Conservation (phyloP, 2,113 vertebrate species). For the Bungarus multicinctus region DNA sequence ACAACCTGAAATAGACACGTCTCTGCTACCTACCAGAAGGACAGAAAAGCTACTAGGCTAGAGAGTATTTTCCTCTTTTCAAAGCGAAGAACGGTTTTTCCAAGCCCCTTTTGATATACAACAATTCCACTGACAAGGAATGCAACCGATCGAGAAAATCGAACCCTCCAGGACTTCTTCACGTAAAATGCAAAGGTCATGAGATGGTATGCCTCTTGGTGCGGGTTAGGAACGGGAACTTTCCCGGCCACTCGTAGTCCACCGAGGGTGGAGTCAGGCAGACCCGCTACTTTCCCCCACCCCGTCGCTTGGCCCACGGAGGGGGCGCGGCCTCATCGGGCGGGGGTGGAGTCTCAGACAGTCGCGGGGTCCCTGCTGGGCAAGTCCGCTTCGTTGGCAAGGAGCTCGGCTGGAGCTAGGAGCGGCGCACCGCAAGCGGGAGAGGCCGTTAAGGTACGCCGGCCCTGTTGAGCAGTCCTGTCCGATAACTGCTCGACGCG, state of each 20-base stretch:
- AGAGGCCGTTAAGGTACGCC: background rate
- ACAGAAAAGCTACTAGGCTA: background rate
- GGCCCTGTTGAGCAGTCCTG: background rate
- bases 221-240: background rate
- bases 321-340: background rate
- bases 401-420: background rate
- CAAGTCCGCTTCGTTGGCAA: background rate
- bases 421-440: background rate
- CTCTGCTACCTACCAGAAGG: background rate
- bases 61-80: background rate
- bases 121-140: background rate
- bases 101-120: background rate
- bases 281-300: too few species aligned
- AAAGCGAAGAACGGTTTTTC: background rate
- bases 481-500: background rate
- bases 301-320: background rate
- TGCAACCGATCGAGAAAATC: background rate
- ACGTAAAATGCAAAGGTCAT: background rate
- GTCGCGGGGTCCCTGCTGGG: background rate
- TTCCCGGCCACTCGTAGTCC: background rate
- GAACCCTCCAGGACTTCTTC: background rate
- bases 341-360: background rate
- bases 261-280: background rate
- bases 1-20: background rate
- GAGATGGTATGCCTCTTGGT: background rate